These are phyloP conservation scores for Zaprionus taronus DNA, from an alignment of 1,140 invertebrate genomes.

Conservation along the genomic window DNA sequence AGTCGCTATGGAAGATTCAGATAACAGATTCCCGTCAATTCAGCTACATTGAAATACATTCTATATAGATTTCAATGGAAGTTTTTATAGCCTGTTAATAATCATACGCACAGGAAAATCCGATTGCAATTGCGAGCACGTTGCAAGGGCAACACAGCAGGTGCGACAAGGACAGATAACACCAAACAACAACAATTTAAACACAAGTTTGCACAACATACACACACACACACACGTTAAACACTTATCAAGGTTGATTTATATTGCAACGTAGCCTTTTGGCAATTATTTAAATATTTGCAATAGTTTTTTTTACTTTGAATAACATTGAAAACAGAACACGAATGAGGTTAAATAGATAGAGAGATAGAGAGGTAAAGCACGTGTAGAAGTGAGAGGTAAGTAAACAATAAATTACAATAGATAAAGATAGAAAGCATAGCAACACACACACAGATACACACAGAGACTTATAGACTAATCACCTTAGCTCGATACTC, in stretches of 20 bases:
- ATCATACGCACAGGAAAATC: neutral
- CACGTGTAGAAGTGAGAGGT: neutral
- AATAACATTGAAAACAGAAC: conserved; percentile 11
- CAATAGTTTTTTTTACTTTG: conserved; percentile 4
- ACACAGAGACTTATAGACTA: conserved; percentile 45
- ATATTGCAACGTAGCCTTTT: conserved; percentile 48
- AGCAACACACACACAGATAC: neutral
- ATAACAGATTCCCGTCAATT: neutral
- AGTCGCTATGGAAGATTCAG: neutral
- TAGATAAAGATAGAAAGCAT: neutral
- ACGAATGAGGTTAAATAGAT: conserved; percentile 15
- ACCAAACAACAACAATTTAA: conserved; percentile 38
- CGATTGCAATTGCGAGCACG: conserved; percentile 21
- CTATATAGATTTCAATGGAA: neutral
- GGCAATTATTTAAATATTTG: conserved; percentile 46
- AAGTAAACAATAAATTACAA: neutral
- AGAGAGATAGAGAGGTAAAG: neutral
- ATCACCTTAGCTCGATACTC: conserved; percentile 50
- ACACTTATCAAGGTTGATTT: conserved; percentile 54
- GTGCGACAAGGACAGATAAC: conserved; percentile 45
- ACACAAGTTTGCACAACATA: conserved; percentile 4
- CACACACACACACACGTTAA: conserved; percentile 43
- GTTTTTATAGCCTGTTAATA: neutral
- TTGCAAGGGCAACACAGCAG: conserved; percentile 41
- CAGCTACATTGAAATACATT: conserved; percentile 4